Percentiles rank a stretch among this genome's conserved stretches.
Conservation (phyloP, 2,797 vertebrate species). For the Erpetoichthys calabaricus region DNA sequence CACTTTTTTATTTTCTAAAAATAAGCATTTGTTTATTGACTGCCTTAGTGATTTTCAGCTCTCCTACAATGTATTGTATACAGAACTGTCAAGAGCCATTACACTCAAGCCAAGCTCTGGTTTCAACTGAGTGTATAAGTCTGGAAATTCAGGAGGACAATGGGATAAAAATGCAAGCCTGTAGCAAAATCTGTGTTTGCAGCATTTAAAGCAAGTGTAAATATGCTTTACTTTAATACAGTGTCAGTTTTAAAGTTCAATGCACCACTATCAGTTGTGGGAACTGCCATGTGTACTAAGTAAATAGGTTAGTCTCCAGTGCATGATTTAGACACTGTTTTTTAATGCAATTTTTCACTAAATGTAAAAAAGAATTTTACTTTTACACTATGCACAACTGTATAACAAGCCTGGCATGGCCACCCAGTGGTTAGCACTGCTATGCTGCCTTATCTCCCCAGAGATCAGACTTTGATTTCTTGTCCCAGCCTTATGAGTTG, state of each 20-base stretch:
- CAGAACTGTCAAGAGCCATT: slow-evolving; percentile 33
- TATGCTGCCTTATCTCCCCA: too few species aligned
- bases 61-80: slow-evolving; percentile 27
- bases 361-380: too few species aligned
- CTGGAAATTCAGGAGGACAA: slow-evolving; percentile 19
- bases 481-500: too few species aligned
- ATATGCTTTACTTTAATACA: slow-evolving; percentile 17
- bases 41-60: slow-evolving; percentile 29
- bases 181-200: slow-evolving; percentile 13
- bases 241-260: slow-evolving; percentile 24
- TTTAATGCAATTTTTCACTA: neutral
- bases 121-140: slow-evolving; percentile 20
- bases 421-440: too few species aligned
- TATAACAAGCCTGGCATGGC: too few species aligned
- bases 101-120: slow-evolving; percentile 24
- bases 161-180: slow-evolving; percentile 9
- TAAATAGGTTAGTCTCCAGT: slow-evolving; percentile 36
- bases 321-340: slow-evolving; percentile 11
- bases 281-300: slow-evolving; percentile 19
- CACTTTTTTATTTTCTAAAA: slow-evolving; percentile 32
- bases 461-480: too few species aligned
- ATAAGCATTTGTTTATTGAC: slow-evolving; percentile 40
- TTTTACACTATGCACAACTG: too few species aligned
- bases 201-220: slow-evolving; percentile 21
- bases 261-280: slow-evolving; percentile 20